Evolutionary conservation across 1,140 invertebrate genomes (phyloP), one percentile per base, ranked within the genome.

Genomic region (Xylocopa sonorina): DNA sequence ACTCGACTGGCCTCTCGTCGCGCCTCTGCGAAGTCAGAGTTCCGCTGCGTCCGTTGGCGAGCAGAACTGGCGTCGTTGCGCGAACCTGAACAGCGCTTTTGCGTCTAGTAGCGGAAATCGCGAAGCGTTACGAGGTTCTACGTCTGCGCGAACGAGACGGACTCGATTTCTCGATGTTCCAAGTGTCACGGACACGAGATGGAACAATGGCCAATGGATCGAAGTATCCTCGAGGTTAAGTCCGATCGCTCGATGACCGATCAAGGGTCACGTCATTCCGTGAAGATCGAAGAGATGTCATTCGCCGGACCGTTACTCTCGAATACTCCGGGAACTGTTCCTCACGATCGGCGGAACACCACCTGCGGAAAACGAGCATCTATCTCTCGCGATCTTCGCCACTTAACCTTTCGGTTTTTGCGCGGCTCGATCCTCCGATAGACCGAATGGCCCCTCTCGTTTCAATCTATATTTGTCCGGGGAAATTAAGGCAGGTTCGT

Each of bases 201-300:
- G 18, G 73, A 71, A 78, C 67, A 78, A 78, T 71, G 75, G 71
- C 32, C 43, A 60, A 41, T 77, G 63, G 72, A 66, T 75, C 58
- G 53, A 16, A 29, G 64, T 53, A 58, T 82, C 68, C 46, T 68
- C 29, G 53, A 53, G 76, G 80, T 73, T 82, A 78, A 75, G 63
- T 78, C 66, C 34, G 79, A 84, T 80, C 76, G 80, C 75, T 58
- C 64, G 84, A 81, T 88, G 87, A 88, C 73, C 78, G 83, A 85
- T 85, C 67, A 60, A 71, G 60, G 85, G 88, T 89, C 88, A 87
- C 80, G 85, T 88, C 83, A 88, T 83, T 88, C 77, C 58, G 66
- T 77, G 60, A 55, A 74, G 83, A 88, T 88, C 75, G 81, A 81
- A 81, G 79, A 86, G 83, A 89, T 89, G 84, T 89, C 88, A 87